Base-by-base conservation (phyloP, 2,888 invertebrate species). In the Taenaris catops region DNA sequence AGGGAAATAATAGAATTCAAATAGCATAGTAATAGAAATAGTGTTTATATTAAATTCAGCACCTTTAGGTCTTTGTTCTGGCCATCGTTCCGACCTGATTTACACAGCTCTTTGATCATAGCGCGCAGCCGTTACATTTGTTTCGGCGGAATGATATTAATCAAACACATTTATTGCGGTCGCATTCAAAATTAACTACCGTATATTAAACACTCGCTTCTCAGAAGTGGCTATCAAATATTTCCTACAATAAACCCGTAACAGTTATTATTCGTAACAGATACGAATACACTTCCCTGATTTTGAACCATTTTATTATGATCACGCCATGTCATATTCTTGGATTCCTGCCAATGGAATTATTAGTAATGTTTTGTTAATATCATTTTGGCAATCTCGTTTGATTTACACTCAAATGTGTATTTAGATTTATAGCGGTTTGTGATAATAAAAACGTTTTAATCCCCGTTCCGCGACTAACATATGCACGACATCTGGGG, bases 151-250 rank as follows among this genome's bases (percentile, higher is more conserved):
- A 78, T 73, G 64, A 58, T 73, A 81, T 83, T 78, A 80, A 83
- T 80, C 80, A 83, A 81, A 80, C 58, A 53, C 79, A 69, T 81
- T 81, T 79, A 83, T 71, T 68, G 73, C 79, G 73, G 72, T 70
- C 71, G 56, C 67, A 66, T 73, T 60, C 60, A 54, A 64, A 67
- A 74, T 79, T 79, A 76, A 76, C 71, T 71, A 62, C 68, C 63
- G 65, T 60, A 69, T 67, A 76, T 75, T 79, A 72, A 75, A 73
- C 70, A 63, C 53, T 29, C 51, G 55, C 58, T 81, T 83, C 83
- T 68, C 34, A 70, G 83, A 83, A 81, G 58, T 53, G 63, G 67
- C 79, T 75, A 83, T 84, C 84, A 80, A 84, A 83, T 81, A 81
- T 80, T 79, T 67, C 69, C 70, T 67, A 73, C 67, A 70, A 70